These are phyloP conservation scores for Cheilosia variabilis DNA, from an alignment of 2,888 invertebrate species.

Conservation along the genomic window DNA sequence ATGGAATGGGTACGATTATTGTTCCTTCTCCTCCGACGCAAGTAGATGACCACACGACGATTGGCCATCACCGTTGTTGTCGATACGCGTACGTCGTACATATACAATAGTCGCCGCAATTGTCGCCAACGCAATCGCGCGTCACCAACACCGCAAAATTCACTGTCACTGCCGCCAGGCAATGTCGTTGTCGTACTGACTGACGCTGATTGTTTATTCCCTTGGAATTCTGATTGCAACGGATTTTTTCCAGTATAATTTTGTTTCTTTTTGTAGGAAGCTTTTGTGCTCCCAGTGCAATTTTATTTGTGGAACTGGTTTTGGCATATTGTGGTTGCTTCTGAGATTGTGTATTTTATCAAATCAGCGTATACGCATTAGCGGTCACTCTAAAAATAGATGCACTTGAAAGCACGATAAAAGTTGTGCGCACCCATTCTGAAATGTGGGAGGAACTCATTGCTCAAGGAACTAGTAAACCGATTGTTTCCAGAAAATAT, in stretches of 20 bases:
- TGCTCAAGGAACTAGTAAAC: too few relatives aligned
- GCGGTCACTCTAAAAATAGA: constrained; percentile 48
- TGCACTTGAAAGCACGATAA: constrained; percentile 37
- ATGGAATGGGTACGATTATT: constrained; percentile 21
- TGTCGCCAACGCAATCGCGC: constrained; percentile 33
- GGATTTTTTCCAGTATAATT: constrained; percentile 12
- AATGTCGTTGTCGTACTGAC: constrained; percentile 38
- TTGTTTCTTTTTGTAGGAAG: constrained; percentile 43
- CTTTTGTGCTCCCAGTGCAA: constrained; percentile 9
- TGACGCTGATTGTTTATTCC: constrained; percentile 62
- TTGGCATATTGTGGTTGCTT: constrained; percentile 11
- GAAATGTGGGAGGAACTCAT: neutral
- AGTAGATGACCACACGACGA: constrained; percentile 23
- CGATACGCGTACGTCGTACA: constrained; percentile 5
- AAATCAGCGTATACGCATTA: constrained; percentile 11
- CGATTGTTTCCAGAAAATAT: too few relatives aligned
- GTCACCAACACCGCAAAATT: constrained; percentile 50
- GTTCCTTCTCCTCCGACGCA: constrained; percentile 14
- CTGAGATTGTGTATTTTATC: constrained; percentile 29
- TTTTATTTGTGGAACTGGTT: constrained; percentile 31
- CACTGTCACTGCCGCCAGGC: constrained; percentile 60
- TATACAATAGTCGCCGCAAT: constrained; percentile 37
- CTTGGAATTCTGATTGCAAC: constrained; percentile 58
- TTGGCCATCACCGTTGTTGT: constrained; percentile 47
- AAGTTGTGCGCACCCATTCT: constrained; percentile 8